Percentiles rank a stretch among this genome's conserved stretches.
Evolutionary conservation across 2,113 vertebrate species (phyloP).

Genomic region (Vimba vimba): DNA sequence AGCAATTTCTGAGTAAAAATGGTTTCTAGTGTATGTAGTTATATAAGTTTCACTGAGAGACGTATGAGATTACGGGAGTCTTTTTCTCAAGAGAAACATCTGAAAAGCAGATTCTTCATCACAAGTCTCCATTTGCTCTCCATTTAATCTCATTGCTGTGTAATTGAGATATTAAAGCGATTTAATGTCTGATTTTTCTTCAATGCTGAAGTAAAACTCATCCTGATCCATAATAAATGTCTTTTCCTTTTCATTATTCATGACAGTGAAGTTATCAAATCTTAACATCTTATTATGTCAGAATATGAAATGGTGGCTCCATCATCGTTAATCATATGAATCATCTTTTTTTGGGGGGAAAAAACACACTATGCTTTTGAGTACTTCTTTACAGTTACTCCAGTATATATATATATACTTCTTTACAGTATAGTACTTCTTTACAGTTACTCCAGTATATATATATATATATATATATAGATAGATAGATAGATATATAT

Average conservation of each 20-base stretch:
- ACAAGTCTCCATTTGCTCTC: neutral
- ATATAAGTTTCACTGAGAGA: too few species aligned
- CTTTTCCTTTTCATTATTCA: slow-evolving; percentile 20
- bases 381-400: neutral
- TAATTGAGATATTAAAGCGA: neutral
- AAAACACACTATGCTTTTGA: neutral
- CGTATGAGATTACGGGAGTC: too few species aligned
- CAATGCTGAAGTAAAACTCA: neutral
- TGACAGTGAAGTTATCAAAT: slow-evolving; percentile 1
- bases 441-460: too few species aligned
- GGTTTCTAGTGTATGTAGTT: too few species aligned
- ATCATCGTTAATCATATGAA: slow-evolving; percentile 5
- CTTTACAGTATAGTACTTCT: too few species aligned
- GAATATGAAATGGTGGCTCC: neutral
- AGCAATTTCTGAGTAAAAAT: too few species aligned
- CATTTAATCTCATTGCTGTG: neutral
- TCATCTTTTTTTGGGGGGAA: neutral
- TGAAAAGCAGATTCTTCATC: neutral
- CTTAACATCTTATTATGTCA: neutral
- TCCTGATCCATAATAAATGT: neutral
- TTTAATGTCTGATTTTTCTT: neutral
- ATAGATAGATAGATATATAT: neutral
- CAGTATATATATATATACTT: neutral
- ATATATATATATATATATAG: neutral
- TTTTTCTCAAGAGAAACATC: too few species aligned